Evolutionary conservation across 2,797 vertebrate species (phyloP).

Genomic region (Rousettus madagascariensis): DNA sequence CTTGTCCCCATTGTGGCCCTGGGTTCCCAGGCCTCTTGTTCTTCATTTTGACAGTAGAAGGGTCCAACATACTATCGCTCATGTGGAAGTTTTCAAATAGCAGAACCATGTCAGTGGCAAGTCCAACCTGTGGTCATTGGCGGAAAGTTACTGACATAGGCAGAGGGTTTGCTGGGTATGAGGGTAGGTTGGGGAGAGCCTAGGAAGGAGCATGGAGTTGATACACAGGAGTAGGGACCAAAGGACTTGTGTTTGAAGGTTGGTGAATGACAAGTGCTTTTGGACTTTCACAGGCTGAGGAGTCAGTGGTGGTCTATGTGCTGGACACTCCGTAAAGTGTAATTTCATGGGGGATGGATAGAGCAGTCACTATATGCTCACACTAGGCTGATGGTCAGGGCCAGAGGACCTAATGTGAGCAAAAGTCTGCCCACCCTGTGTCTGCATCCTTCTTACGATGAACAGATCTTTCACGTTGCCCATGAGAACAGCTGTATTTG

Average conservation of each 20-base stretch:
- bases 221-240: not conserved
- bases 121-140: not conserved
- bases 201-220: not conserved
- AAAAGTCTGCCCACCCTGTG: not conserved
- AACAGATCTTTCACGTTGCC: not conserved
- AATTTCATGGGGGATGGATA: not conserved
- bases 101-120: not conserved
- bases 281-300: not conserved
- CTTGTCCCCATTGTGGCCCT: accelerated
- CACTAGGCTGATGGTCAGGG: not conserved
- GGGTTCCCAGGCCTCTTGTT: not conserved
- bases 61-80: not conserved
- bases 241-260: not conserved
- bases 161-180: not conserved
- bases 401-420: not conserved
- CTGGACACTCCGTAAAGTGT: not conserved
- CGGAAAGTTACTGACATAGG: not conserved
- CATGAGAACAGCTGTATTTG: not conserved
- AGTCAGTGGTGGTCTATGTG: not conserved
- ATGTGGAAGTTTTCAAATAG: not conserved
- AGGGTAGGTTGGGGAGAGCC: not conserved
- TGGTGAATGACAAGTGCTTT: not conserved
- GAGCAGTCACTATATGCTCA: not conserved
- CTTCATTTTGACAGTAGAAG: not conserved
- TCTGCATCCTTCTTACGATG: accelerated